Conservation (phyloP, 2,113 vertebrate species). For the Sprattus sprattus region DNA sequence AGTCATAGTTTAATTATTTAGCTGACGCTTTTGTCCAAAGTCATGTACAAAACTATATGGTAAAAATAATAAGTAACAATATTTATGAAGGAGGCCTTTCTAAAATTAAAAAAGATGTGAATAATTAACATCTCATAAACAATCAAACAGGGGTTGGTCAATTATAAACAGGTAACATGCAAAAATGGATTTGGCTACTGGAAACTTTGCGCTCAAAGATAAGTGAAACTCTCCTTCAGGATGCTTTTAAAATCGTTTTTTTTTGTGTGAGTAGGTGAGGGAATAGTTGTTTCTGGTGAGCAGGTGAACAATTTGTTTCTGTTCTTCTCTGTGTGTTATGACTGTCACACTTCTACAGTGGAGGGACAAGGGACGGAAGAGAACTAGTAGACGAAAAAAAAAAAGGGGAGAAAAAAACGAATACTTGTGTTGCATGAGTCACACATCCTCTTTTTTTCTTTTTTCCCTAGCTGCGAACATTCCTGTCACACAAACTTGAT, state of each 20-base stretch:
- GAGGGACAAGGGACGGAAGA: neutral
- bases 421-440: constrained; percentile 7
- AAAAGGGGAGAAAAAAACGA: neutral
- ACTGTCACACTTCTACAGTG: neutral
- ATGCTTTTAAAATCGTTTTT: no score
- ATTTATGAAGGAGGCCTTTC: no score
- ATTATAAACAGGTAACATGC: neutral
- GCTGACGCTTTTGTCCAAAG: no score
- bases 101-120: neutral
- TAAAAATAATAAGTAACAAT: no score
- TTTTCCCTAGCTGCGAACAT: neutral
- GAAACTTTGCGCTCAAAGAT: no score
- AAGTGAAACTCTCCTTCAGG: no score
- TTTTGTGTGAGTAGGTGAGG: no score
- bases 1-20: no score
- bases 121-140: neutral
- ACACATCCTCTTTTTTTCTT: neutral
- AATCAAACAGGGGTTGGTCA: neutral
- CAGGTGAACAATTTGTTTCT: neutral
- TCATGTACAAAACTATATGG: no score
- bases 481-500: neutral
- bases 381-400: neutral
- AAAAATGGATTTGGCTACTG: no score
- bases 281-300: neutral
- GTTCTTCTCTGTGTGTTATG: neutral